Base-by-base conservation (phyloP, 2,888 invertebrate species). In the Timema cristinae region DNA sequence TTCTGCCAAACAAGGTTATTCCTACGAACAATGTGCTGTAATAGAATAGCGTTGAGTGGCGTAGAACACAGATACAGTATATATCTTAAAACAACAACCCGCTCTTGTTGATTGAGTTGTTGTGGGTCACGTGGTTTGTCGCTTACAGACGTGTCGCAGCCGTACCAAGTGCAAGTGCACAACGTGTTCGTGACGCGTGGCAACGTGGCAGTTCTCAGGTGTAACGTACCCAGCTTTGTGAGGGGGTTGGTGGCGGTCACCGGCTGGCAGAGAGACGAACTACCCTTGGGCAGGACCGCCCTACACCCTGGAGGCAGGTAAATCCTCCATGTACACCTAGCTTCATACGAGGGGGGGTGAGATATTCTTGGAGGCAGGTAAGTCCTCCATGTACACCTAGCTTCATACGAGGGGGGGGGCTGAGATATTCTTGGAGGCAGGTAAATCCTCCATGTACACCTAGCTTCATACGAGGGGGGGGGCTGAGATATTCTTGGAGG, bases 181-280 rank as follows among this genome's bases (percentile, higher is more conserved):
- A 78, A 79, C 67, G 78, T 77, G 66, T 78, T 78, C 74, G 77
- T 78, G 2, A 73, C 78, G 54, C 76, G 76, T 50, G 80, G 80
- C 13, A 80, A 80, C 76, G 78, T 80, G 56, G 80, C 79, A 0
- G 78, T 79, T 15, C 76, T 80, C n/a, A 77, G 76, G 50, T 80
- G 80, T 71, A 76, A 77, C 70, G 75, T 77, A 13, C 78, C 79
- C 0, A 76, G 76, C 74, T 59, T 68, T 56, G 72, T 72, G 72
- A 66, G 74, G 66, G 70, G 75, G 68, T 50, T 76, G 66, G 76
- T 78, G 50, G 47, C 67, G 15, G 77, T 77, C 7, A 70, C 73
- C 56, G 77, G 76, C 13, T 80, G 80, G 80, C 73, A 79, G 50
- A 76, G 76, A 68, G 79, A 79, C 71, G 77, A 76, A 32, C 78